Percentiles rank a stretch among this genome's conserved stretches.
phyloP scores from a whole-genome alignment of 1,140 invertebrate species.

The Trachelipus rathkii region DNA sequence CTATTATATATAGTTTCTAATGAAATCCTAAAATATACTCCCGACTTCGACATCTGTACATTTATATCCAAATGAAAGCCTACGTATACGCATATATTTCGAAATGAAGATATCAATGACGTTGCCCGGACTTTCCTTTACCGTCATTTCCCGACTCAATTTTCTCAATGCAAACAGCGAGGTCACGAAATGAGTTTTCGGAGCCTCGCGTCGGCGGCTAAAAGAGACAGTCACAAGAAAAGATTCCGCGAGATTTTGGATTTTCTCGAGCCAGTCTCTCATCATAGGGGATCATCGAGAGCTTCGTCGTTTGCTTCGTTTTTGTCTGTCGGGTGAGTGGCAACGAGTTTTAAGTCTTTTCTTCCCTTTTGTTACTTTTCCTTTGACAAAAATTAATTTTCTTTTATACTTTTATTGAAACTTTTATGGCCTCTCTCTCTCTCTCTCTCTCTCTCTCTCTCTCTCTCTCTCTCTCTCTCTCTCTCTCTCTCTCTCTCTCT shows the following conservation, averaged over 20 bases:
- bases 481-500: too few species aligned
- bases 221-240: neutral
- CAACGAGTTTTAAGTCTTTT: too few species aligned
- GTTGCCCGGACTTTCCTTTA: neutral
- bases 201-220: neutral
- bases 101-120: neutral
- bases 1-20: too few species aligned
- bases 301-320: neutral
- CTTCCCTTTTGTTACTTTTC: too few species aligned
- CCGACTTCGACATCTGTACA: neutral
- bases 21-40: neutral
- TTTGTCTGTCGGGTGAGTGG: neutral
- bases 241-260: conserved; percentile 1
- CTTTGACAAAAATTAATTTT: too few species aligned
- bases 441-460: too few species aligned
- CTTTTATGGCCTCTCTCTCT: too few species aligned
- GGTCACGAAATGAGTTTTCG: neutral
- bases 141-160: neutral
- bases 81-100: neutral
- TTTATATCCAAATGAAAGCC: too few species aligned
- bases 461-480: too few species aligned
- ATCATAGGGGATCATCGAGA: neutral
- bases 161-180: neutral
- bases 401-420: too few species aligned
- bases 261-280: neutral